Evolutionary conservation across 2,888 invertebrate species (phyloP), one percentile per base, ranked within the genome.

Genomic region (Tridacna crocea): DNA sequence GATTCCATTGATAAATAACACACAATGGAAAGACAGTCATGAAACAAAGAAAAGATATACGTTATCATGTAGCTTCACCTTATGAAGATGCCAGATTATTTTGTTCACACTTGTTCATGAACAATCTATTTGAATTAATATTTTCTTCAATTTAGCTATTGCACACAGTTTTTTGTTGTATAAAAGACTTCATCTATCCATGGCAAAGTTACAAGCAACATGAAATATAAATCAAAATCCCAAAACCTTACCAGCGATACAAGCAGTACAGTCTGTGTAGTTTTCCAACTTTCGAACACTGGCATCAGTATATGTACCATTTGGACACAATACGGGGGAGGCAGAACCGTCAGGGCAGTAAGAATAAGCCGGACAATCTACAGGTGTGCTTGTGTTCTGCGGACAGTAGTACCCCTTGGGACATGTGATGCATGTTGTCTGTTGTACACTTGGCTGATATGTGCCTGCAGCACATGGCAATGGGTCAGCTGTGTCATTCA

Each of bases 301-400:
- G 66, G 36, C 65, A 12, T 83, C 79, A 11, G 93, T 93, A 87
- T 90, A 93, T 0, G 92, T 92, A 51, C 94, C 94, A 70, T 93
- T 90, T 0, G 87, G 90, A 85, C 94, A 94, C 48, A 90, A 84
- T 12, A 89, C 82, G 0, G 93, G 93, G 12, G 88, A 83, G 0
- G 87, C 85, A 0, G 92, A 90, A 13, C 91, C 91, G 17, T 85
- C 84, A 0, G 92, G 92, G 83, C 94, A 94, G 88, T 90, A 94
- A n/a, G 88, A 87, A 83, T 91, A 92, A 0, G 90, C 84, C 13
- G 93, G 92, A 81, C 94, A 94, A 10, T 86, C 83, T 19, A 88
- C 79, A 12, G 93, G 93, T 3, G 82, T 51, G 46, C 88, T 90
- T 46, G 91, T 92, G 85, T 93, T 93, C 48, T 84, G 80, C 48